Percentiles rank a stretch among this genome's conserved stretches.
Conservation (phyloP, 2,797 vertebrate genomes). For the Amblyopsis hoosieri region DNA sequence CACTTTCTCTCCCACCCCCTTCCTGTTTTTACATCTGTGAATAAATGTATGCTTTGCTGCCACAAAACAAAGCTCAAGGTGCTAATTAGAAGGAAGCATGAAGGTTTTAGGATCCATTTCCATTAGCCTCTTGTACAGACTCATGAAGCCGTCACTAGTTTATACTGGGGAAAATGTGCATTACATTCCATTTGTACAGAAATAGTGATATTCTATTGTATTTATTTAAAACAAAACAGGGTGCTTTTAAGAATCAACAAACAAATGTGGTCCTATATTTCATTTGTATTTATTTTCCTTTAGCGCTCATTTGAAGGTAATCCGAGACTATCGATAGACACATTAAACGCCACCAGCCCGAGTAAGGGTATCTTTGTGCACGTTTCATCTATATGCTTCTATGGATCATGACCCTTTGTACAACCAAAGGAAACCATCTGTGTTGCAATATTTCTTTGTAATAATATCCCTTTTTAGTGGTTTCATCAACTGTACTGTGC, state of each 20-base stretch:
- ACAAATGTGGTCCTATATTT: constrained; percentile 73
- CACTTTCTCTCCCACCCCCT: constrained; percentile 9
- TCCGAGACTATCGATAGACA: constrained; percentile 47
- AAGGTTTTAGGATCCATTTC: constrained; percentile 30
- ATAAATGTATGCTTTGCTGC: constrained; percentile 60
- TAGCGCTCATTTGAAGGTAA: constrained; percentile 50
- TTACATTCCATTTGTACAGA: constrained; percentile 83
- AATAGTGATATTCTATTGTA: constrained; percentile 83
- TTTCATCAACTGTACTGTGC: constrained; percentile 69
- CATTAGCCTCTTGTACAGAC: constrained; percentile 54
- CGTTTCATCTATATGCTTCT: constrained; percentile 48
- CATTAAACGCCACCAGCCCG: constrained; percentile 54
- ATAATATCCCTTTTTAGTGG: constrained; percentile 57
- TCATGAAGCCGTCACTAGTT: constrained; percentile 47
- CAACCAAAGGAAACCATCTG: constrained; percentile 60
- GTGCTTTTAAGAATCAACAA: constrained; percentile 68
- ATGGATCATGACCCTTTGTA: constrained; percentile 34
- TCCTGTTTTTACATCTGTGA: constrained; percentile 51
- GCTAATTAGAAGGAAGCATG: constrained; percentile 65
- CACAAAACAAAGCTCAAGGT: constrained; percentile 54
- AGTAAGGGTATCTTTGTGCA: constrained; percentile 57
- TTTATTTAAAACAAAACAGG: constrained; percentile 83
- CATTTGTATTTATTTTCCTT: constrained; percentile 77
- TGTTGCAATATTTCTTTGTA: constrained; percentile 67
- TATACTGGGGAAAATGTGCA: constrained; percentile 77